phyloP scores from a whole-genome alignment of 2,888 invertebrate genomes.

The Chaetoderma sp. region DNA sequence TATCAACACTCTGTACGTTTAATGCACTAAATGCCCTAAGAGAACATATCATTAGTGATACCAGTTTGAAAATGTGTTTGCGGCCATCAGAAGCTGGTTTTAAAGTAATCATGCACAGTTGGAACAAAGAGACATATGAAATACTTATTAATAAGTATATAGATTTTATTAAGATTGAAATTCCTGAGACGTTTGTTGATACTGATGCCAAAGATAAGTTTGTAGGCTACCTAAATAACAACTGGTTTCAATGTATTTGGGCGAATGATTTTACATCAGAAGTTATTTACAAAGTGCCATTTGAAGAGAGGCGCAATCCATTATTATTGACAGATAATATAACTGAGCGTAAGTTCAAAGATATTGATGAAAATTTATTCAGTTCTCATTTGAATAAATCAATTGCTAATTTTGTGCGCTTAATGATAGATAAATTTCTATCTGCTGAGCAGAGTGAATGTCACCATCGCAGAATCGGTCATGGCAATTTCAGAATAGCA shows the following conservation, averaged over 20 bases:
- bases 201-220: background rate
- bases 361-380: slow-evolving; percentile 15
- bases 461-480: too few species aligned
- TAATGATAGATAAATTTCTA: background rate
- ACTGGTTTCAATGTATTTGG: slow-evolving; percentile 15
- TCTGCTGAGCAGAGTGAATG: too few species aligned
- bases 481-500: too few species aligned
- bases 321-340: slow-evolving; percentile 16
- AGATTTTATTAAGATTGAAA: slow-evolving; percentile 1
- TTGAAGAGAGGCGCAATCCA: slow-evolving; percentile 10
- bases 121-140: background rate
- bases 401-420: background rate
- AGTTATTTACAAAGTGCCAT: background rate
- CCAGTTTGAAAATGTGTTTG: slow-evolving; percentile 1
- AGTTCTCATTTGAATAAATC: slow-evolving; percentile 6
- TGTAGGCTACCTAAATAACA: background rate
- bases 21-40: slow-evolving; percentile 13
- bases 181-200: slow-evolving; percentile 1
- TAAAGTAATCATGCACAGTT: slow-evolving; percentile 11
- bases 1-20: slow-evolving; percentile 11
- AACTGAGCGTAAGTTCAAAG: slow-evolving; percentile 15
- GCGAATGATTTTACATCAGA: slow-evolving; percentile 2
- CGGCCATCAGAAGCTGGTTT: slow-evolving; percentile 14
- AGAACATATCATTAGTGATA: background rate
- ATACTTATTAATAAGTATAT: background rate